phyloP scores from a whole-genome alignment of 2,113 vertebrate genomes.

The Anseranas semipalmata region DNA sequence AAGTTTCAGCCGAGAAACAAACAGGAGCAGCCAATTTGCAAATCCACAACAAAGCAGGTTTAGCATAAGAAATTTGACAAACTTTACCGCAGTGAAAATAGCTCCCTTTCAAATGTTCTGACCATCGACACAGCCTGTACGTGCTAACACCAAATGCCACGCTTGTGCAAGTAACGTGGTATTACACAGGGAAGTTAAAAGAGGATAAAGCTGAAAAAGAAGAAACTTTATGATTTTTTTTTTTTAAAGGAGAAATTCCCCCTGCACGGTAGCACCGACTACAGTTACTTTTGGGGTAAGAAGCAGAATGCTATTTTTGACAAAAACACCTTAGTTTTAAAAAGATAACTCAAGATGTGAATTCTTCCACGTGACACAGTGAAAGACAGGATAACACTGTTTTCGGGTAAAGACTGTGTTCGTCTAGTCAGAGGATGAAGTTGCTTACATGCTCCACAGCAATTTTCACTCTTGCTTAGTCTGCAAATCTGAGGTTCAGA shows the following conservation, averaged over 20 bases:
- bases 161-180: fast-evolving
- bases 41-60: background rate
- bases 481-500: background rate
- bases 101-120: background rate
- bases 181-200: background rate
- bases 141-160: background rate
- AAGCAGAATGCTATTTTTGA: background rate
- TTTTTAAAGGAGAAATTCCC: background rate
- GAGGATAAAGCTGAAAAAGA: background rate
- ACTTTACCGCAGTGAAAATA: background rate
- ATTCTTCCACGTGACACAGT: background rate
- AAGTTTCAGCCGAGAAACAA: background rate
- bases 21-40: background rate
- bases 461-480: background rate
- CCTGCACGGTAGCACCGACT: background rate
- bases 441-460: background rate
- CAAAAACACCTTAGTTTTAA: background rate
- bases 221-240: background rate
- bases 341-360: background rate
- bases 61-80: background rate
- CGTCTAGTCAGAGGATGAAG: fast-evolving
- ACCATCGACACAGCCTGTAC: background rate
- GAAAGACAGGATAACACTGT: background rate
- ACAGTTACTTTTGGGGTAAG: background rate
- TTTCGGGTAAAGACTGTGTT: background rate